phyloP scores from a whole-genome alignment of 2,888 invertebrate species.

The Chalcis sispes region DNA sequence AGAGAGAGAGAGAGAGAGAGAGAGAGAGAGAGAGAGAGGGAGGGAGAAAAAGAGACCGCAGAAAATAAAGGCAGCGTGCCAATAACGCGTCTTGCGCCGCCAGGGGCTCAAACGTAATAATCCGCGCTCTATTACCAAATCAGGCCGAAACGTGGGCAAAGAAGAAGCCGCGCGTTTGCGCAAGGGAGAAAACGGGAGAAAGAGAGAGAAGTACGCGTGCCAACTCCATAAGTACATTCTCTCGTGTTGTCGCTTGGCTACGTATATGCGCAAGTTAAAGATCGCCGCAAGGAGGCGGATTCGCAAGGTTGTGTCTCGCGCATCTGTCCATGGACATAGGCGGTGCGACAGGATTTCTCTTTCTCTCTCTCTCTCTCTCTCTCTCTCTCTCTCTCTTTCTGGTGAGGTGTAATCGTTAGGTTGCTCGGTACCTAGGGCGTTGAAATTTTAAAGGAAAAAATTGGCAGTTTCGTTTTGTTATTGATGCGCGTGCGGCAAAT shows the following conservation, averaged over 20 bases:
- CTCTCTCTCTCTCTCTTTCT: too few relatives aligned
- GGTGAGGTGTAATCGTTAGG: too few relatives aligned
- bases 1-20: too few relatives aligned
- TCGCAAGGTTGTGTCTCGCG: conserved; percentile 27
- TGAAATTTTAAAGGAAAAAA: conserved; percentile 47
- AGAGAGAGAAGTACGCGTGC: too few relatives aligned
- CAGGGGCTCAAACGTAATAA: neutral
- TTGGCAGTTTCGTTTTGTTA: conserved; percentile 45
- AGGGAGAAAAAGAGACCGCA: too few relatives aligned
- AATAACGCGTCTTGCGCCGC: too few relatives aligned
- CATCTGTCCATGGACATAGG: conserved; percentile 41
- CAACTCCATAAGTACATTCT: too few relatives aligned
- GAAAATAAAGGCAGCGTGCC: too few relatives aligned
- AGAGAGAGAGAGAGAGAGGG: too few relatives aligned
- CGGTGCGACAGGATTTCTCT: neutral
- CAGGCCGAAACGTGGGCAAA: neutral
- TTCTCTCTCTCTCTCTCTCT: too few relatives aligned
- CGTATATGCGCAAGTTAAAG: neutral
- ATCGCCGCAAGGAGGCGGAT: conserved; percentile 18
- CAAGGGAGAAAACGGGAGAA: too few relatives aligned
- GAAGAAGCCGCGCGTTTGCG: neutral
- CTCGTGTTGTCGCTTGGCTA: conserved; percentile 31
- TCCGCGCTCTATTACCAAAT: conserved; percentile 13
- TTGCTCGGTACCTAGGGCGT: conserved; percentile 22
- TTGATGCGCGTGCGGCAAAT: neutral